Evolutionary conservation across 2,113 vertebrate genomes (phyloP).

Genomic region (Brienomyrus brachyistius): DNA sequence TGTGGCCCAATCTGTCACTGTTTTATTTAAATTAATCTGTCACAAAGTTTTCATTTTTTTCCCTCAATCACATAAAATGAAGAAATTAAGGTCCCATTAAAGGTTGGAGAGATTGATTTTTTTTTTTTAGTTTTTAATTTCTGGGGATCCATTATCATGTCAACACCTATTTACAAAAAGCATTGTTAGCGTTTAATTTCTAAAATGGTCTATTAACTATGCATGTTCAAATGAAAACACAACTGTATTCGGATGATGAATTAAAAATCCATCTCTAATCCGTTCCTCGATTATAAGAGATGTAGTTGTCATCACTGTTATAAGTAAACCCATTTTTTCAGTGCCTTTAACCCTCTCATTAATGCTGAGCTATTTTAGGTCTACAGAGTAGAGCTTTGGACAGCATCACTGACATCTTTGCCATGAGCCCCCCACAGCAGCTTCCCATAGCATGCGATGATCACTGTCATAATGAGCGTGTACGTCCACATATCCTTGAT

Average conservation of each 20-base stretch:
- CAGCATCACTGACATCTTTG: background rate
- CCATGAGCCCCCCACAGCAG: background rate
- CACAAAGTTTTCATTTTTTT: background rate
- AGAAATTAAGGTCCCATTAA: background rate
- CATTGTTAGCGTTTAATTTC: background rate
- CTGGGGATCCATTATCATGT: background rate
- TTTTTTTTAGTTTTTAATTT: background rate
- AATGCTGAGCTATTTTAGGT: background rate
- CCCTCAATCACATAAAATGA: background rate
- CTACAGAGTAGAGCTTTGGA: background rate
- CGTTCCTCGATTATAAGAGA: background rate
- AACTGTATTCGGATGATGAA: background rate
- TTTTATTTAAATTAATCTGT: background rate
- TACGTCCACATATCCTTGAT: background rate
- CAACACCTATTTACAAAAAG: slow-evolving; percentile 2
- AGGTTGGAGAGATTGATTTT: background rate
- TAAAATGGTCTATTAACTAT: background rate
- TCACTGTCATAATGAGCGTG: background rate
- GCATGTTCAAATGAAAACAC: background rate
- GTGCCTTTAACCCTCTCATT: background rate
- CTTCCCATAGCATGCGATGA: background rate
- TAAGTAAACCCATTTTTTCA: background rate
- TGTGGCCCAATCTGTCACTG: background rate
- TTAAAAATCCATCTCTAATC: background rate
- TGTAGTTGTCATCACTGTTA: background rate